Evolutionary conservation across 35 echinoderm and acorn worm species (phyloP), one percentile per base, ranked within the genome.

Genomic region (Patiria miniata): DNA sequence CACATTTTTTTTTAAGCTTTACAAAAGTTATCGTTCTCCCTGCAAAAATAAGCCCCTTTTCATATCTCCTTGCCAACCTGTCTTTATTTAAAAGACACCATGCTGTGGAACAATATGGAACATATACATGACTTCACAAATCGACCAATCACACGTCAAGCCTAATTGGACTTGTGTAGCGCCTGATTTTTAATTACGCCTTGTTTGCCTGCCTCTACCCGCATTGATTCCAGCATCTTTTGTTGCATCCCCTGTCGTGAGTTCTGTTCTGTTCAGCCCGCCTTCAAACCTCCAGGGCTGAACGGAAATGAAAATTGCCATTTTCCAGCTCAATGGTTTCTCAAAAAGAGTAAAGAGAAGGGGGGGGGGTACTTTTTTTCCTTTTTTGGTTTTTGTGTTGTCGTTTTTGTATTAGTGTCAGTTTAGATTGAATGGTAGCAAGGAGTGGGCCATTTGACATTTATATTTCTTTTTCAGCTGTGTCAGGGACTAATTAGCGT

Each of bases 241-340:
- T 47, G 42, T n/a, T 47, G 42, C 42, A 4, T 47, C 42, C 42
- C 42, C 42, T 47, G 42, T 6, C 12, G 42, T 47, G 42, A 12
- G 4, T 47, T 47, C 42, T 47, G n/a, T n/a, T n/a, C n/a, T n/a
- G 19, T 73, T 32, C 26, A 61, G 29, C 29, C 65, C 65, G 26
- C 14, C 65, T 73, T 73, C 29, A 30, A 4, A 73, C 65, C 65
- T 34, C 19, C 26, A 73, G 65, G n/a, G 65, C 65, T 12, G 26
- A 73, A 30, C 19, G 65, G 65, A 73, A 73, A 73, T 73, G 65
- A 73, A 73, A 73, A 73, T 26, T 73, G 23, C 65, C 26, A 73
- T 73, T 73, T 73, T 73, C 65, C 65, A 73, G 65, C 65, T 73
- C 23, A 69, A 34, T 34, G 61, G 7, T 26, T 69, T 69, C 61